Evolutionary conservation across 2,888 invertebrate species (phyloP).

Genomic region (Athetis lepigone): DNA sequence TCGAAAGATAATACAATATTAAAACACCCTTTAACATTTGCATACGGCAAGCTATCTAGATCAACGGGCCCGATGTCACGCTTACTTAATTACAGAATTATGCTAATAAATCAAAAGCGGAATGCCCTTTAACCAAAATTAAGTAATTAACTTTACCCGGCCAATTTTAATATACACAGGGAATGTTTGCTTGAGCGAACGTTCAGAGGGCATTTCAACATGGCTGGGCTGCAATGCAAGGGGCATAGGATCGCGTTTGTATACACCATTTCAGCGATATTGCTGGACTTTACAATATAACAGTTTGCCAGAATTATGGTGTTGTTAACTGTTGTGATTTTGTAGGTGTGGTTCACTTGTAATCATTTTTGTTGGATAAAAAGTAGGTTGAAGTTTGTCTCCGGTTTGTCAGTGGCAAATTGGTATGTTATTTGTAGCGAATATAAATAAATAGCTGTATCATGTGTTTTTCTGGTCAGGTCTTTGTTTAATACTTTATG

Average conservation of each 20-base stretch:
- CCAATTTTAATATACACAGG: conserved; percentile 69
- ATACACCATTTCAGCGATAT: conserved; percentile 71
- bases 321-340: conserved; percentile 61
- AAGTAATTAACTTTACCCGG: conserved; percentile 83
- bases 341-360: conserved; percentile 54
- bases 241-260: conserved; percentile 76
- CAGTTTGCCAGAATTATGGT: conserved; percentile 65
- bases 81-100: conserved; percentile 80
- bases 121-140: conserved; percentile 82
- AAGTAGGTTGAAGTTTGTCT: conserved; percentile 18
- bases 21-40: conserved; percentile 61
- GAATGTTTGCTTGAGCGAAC: conserved; percentile 62
- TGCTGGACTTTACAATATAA: conserved; percentile 70
- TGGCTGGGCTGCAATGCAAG: conserved; percentile 66
- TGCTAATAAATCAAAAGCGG: conserved; percentile 81
- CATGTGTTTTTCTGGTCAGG: too few relatives aligned
- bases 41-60: conserved; percentile 65
- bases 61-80: conserved; percentile 73
- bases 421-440: neutral
- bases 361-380: conserved; percentile 16
- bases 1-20: conserved; percentile 59
- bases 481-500: too few relatives aligned
- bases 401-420: neutral
- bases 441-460: neutral
- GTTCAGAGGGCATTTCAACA: conserved; percentile 66